phyloP scores from a whole-genome alignment of 2,113 vertebrate species.

The Oryzias javanicus region DNA sequence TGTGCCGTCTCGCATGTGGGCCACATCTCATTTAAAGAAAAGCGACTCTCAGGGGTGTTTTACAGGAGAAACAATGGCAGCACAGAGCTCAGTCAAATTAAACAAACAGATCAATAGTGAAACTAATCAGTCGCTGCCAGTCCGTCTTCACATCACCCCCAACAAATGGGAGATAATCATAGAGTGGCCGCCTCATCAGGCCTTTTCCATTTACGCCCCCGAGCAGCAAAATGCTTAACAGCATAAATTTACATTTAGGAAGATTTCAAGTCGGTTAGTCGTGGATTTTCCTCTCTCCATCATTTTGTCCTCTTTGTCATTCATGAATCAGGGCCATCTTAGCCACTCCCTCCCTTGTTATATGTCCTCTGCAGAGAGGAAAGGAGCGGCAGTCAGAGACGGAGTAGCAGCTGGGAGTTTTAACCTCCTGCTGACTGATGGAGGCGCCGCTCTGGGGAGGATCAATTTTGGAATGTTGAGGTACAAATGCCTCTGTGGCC shows the following conservation, averaged over 20 bases:
- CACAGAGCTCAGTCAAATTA: conserved; percentile 22
- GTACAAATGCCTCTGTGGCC: conserved; percentile 35
- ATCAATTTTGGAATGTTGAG: conserved; percentile 53
- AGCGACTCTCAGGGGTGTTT: conserved; percentile 35
- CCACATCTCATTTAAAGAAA: conserved; percentile 37
- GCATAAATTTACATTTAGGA: conserved; percentile 47
- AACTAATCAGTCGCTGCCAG: conserved; percentile 53
- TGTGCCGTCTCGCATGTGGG: conserved; percentile 11
- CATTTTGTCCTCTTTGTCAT: conserved; percentile 75
- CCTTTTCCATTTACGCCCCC: conserved; percentile 29
- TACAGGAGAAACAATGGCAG: conserved; percentile 15
- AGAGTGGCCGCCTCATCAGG: conserved; percentile 8
- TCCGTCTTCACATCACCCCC: conserved; percentile 23
- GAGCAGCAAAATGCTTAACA: conserved; percentile 50
- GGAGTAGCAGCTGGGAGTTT: conserved; percentile 65
- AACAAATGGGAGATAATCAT: conserved; percentile 11
- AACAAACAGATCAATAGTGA: conserved; percentile 63
- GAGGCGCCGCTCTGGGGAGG: conserved; percentile 47
- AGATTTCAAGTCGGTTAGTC: conserved; percentile 34
- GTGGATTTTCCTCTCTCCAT: conserved; percentile 19
- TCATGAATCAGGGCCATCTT: conserved; percentile 65
- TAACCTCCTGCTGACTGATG: conserved; percentile 60
- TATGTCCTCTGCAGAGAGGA: conserved; percentile 52
- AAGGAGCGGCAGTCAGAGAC: conserved; percentile 30
- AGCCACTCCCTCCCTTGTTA: conserved; percentile 60